These are phyloP conservation scores for Exephanes ischioxanthus DNA, from an alignment of 2,888 invertebrate species.

Conservation along the genomic window DNA sequence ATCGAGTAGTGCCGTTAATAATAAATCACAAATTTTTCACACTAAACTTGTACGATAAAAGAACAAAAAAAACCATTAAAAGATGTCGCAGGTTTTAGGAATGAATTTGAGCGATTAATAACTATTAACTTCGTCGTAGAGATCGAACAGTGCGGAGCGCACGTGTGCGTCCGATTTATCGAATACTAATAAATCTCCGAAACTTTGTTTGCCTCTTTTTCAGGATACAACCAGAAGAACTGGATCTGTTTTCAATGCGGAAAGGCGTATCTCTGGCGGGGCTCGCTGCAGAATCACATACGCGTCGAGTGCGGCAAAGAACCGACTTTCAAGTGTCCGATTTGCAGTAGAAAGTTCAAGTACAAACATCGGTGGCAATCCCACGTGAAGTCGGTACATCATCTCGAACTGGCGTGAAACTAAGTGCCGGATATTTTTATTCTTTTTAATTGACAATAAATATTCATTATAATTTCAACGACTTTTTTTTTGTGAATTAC, in stretches of 20 bases:
- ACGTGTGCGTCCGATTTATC: background rate
- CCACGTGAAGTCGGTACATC: slow-evolving; percentile 75
- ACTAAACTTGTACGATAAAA: slow-evolving; percentile 22
- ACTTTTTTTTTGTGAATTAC: slow-evolving; percentile 44
- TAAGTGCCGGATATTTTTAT: background rate
- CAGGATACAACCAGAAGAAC: slow-evolving; percentile 70
- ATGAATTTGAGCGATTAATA: slow-evolving; percentile 27
- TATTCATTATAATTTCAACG: slow-evolving; percentile 12
- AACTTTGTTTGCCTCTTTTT: slow-evolving; percentile 69
- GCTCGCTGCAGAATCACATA: slow-evolving; percentile 80
- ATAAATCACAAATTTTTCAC: slow-evolving; percentile 37
- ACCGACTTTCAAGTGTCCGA: slow-evolving; percentile 79
- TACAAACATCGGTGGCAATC: slow-evolving; percentile 79
- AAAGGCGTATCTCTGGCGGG: slow-evolving; percentile 79
- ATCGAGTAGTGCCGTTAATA: slow-evolving; percentile 14
- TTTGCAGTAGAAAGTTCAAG: slow-evolving; percentile 80
- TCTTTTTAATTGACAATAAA: slow-evolving; percentile 41
- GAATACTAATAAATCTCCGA: slow-evolving; percentile 57
- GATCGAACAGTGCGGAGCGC: background rate
- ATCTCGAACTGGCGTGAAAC: slow-evolving; percentile 57
- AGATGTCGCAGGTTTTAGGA: background rate
- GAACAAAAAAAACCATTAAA: background rate
- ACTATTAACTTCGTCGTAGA: slow-evolving; percentile 13
- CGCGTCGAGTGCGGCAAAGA: slow-evolving; percentile 82
- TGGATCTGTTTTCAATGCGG: slow-evolving; percentile 79